These are phyloP conservation scores for Lepetodrilus schrolli DNA, from an alignment of 2,888 invertebrate genomes.

Conservation along the genomic window DNA sequence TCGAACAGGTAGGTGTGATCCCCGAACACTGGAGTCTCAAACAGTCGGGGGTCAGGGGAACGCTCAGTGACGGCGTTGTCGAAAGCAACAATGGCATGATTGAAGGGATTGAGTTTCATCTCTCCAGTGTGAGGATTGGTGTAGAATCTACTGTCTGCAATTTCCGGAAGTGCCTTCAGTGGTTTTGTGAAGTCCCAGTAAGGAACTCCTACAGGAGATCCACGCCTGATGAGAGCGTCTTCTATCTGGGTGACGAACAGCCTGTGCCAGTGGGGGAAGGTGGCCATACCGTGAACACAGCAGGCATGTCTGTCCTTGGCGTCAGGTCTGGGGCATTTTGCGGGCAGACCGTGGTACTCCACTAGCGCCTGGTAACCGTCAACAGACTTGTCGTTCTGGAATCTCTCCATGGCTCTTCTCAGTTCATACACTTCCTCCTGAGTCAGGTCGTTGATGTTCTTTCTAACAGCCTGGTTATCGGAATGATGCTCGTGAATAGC, in stretches of 20 bases:
- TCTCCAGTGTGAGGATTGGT: slow-evolving; percentile 28
- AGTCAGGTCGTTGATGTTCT: slow-evolving; percentile 38
- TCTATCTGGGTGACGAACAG: slow-evolving; percentile 44
- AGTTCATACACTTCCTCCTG: slow-evolving; percentile 37
- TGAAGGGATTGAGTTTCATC: slow-evolving; percentile 30
- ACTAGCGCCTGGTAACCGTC: slow-evolving; percentile 46
- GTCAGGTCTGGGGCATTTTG: slow-evolving; percentile 42
- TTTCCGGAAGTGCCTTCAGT: slow-evolving; percentile 24
- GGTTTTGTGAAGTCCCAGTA: slow-evolving; percentile 50
- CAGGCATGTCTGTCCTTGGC: slow-evolving; percentile 41
- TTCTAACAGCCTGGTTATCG: slow-evolving; percentile 30
- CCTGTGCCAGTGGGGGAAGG: slow-evolving; percentile 50
- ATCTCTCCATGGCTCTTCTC: slow-evolving; percentile 39
- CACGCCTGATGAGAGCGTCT: slow-evolving; percentile 40
- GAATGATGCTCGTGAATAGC: slow-evolving; percentile 10
- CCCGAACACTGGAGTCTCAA: slow-evolving; percentile 30
- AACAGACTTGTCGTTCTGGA: slow-evolving; percentile 42
- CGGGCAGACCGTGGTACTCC: slow-evolving; percentile 48
- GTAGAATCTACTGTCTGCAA: slow-evolving; percentile 29
- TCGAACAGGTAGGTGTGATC: slow-evolving; percentile 38
- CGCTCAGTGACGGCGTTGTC: neutral
- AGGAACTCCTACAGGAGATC: slow-evolving; percentile 43
- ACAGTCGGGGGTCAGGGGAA: neutral
- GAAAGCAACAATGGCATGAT: neutral
- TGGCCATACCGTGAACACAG: slow-evolving; percentile 45